Evolutionary conservation across 2,888 invertebrate species (phyloP).

Genomic region (Odontothrips loti): DNA sequence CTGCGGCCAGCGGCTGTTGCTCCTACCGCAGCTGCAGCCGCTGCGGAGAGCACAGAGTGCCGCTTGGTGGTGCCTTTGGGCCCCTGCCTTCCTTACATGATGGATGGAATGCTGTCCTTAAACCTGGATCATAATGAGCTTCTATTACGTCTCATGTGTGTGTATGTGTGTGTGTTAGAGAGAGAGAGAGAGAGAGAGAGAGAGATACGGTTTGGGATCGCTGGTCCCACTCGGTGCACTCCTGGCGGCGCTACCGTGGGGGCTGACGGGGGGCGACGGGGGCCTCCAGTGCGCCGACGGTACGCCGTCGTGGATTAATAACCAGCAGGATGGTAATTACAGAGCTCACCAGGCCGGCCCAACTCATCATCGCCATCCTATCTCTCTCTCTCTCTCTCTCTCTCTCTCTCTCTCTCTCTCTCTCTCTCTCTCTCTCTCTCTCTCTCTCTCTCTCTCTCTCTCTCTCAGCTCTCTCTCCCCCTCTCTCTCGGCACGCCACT

Average conservation of each 20-base stretch:
- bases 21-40: neutral
- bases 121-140: neutral
- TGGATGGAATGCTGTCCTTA: constrained; percentile 9
- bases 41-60: neutral
- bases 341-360: neutral
- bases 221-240: neutral
- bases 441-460: too few species aligned
- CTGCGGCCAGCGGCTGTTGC: neutral
- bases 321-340: neutral
- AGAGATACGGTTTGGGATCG: neutral
- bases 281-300: neutral
- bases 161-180: neutral
- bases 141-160: neutral
- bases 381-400: too few species aligned
- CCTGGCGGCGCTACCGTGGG: neutral
- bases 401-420: too few species aligned
- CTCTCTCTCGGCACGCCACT: too few species aligned
- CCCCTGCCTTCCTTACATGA: neutral
- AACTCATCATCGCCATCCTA: neutral
- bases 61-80: neutral
- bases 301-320: neutral
- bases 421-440: neutral
- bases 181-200: constrained; percentile 18
- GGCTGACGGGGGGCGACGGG: neutral
- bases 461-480: too few species aligned